A percentile compares a stretch with the other conserved stretches of the same genome.
phyloP scores from a whole-genome alignment of 2,797 vertebrate genomes.

The Eulemur albifrons region DNA sequence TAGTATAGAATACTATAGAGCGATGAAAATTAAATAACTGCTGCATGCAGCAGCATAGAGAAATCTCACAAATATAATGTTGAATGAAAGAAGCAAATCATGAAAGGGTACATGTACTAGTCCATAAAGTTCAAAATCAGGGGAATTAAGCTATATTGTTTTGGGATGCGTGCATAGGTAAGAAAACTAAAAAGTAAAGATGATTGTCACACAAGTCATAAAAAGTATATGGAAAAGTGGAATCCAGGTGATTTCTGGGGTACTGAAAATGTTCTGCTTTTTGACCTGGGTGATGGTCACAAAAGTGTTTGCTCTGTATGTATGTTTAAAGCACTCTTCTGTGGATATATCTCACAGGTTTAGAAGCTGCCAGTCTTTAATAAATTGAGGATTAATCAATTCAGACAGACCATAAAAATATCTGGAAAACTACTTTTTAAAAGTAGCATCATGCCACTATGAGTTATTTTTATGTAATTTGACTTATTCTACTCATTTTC shows the following conservation, averaged over 20 bases:
- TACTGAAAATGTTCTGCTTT: background rate
- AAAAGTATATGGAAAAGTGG: background rate
- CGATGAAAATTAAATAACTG: background rate
- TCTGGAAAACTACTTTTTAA: slow-evolving; percentile 29
- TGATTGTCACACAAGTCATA: background rate
- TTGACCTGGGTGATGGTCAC: background rate
- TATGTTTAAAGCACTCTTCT: background rate
- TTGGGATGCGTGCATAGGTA: background rate
- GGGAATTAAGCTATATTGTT: background rate
- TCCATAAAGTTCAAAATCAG: background rate
- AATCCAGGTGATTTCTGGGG: background rate
- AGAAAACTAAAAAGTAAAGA: background rate
- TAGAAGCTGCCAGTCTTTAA: background rate
- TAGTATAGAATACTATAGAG: background rate
- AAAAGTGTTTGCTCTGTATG: background rate
- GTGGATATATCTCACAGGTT: background rate
- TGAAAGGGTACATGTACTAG: background rate
- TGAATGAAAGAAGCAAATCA: background rate
- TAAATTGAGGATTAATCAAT: slow-evolving; percentile 28
- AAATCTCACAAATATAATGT: background rate
- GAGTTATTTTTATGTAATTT: slow-evolving; percentile 31
- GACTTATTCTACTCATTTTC: background rate
- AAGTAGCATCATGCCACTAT: background rate
- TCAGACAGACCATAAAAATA: background rate
- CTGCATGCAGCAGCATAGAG: background rate